A percentile compares a stretch with the other conserved stretches of the same genome.
These are phyloP conservation scores for Ecdyonurus torrentis DNA, from an alignment of 2,888 invertebrate genomes.

Conservation along the genomic window DNA sequence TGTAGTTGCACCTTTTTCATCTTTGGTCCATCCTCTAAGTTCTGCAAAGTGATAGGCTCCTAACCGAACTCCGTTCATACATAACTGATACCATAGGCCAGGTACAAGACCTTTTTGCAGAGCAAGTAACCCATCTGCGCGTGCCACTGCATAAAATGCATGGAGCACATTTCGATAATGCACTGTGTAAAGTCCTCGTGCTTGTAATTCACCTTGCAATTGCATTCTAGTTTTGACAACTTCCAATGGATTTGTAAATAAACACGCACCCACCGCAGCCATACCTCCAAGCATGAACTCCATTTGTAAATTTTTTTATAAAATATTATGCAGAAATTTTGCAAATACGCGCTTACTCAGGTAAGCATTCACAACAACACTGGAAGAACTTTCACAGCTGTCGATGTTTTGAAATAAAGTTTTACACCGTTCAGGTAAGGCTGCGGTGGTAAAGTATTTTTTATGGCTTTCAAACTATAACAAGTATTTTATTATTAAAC, in stretches of 20 bases:
- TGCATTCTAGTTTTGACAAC: conserved; percentile 82
- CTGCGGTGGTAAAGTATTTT: not conserved
- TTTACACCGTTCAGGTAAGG: no score
- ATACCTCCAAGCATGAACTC: conserved; percentile 62
- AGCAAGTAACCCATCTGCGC: conserved; percentile 61
- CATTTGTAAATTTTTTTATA: no score
- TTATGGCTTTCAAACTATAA: no score
- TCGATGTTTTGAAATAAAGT: no score
- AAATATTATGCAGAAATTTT: no score
- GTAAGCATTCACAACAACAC: no score
- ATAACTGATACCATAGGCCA: conserved; percentile 73
- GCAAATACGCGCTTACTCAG: no score
- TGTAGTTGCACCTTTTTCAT: conserved; percentile 41
- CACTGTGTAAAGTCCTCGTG: conserved; percentile 50
- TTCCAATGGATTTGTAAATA: conserved; percentile 81
- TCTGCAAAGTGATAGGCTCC: conserved; percentile 58
- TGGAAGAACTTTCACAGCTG: no score
- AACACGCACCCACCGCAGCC: conserved; percentile 63
- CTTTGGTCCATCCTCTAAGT: conserved; percentile 42
- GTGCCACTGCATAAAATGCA: conserved; percentile 58
- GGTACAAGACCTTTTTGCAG: conserved; percentile 69
- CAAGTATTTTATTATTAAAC: not conserved
- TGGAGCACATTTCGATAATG: conserved; percentile 63
- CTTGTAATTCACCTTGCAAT: conserved; percentile 66
- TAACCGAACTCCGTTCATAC: conserved; percentile 67